Percentiles rank a stretch among this genome's conserved stretches.
These are phyloP conservation scores for Diaphora mendica DNA, from an alignment of 2,888 invertebrate species.

Conservation along the genomic window DNA sequence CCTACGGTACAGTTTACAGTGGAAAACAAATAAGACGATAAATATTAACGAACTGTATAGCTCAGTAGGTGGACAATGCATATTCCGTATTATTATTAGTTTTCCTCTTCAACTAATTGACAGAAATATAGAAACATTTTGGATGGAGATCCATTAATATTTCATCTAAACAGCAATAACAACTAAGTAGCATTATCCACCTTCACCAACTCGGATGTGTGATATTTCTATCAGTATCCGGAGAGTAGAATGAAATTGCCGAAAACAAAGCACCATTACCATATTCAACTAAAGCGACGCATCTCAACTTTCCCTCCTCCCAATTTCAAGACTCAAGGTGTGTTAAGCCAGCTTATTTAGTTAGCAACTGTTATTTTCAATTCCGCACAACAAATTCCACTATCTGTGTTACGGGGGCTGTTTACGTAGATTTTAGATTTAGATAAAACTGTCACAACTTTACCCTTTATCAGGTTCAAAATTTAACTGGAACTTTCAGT, in stretches of 20 bases:
- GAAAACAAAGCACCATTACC: constrained; percentile 61
- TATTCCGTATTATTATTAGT: no score
- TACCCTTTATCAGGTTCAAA: background rate
- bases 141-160: background rate
- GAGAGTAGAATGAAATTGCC: constrained; percentile 27
- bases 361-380: constrained; percentile 66
- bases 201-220: background rate
- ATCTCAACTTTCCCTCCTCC: background rate
- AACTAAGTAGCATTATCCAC: background rate
- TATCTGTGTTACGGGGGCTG: constrained; percentile 14
- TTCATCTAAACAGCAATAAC: background rate
- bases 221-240: constrained; percentile 43
- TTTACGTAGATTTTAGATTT: constrained; percentile 14
- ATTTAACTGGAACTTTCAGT: background rate
- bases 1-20: no score
- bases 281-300: constrained; percentile 1
- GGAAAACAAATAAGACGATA: no score
- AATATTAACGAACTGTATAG: no score
- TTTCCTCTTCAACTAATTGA: background rate
- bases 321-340: constrained; percentile 38
- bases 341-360: constrained; percentile 54
- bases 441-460: background rate
- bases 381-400: constrained; percentile 43
- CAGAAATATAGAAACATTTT: no score
- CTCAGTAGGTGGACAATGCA: no score